Conservation (phyloP, 2,113 vertebrate genomes). For the Cochlearius cochlearius region DNA sequence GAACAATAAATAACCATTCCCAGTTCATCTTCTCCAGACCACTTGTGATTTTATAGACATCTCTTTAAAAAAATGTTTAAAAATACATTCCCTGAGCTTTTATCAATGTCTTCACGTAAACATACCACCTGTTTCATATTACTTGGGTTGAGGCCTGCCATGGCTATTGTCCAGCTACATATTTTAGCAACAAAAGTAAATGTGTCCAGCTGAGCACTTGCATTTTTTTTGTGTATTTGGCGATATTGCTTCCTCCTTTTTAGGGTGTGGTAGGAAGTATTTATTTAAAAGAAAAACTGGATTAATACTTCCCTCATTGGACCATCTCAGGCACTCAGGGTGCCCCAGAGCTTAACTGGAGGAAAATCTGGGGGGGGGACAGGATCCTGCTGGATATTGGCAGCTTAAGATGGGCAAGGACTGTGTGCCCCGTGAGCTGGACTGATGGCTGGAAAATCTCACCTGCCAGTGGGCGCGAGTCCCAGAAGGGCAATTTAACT, state of each 20-base stretch:
- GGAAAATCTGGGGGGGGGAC: accelerated
- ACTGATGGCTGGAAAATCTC: background rate
- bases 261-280: background rate
- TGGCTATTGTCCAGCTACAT: background rate
- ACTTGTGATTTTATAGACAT: slow-evolving; percentile 8
- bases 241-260: background rate
- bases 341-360: background rate
- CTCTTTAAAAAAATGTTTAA: background rate
- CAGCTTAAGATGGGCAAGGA: background rate
- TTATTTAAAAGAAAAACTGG: background rate
- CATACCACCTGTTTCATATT: slow-evolving; percentile 12
- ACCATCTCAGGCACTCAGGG: background rate
- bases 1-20: background rate
- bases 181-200: background rate
- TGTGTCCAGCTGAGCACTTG: background rate
- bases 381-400: background rate
- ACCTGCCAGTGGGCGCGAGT: accelerated
- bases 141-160: background rate
- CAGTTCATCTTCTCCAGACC: background rate
- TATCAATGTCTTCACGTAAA: background rate
- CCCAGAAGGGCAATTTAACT: background rate
- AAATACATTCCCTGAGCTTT: background rate
- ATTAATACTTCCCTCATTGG: background rate
- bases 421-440: accelerated
- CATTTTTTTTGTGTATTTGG: background rate